These are phyloP conservation scores for Stictocephala bisonia DNA, from an alignment of 2,888 invertebrate species.

Conservation along the genomic window DNA sequence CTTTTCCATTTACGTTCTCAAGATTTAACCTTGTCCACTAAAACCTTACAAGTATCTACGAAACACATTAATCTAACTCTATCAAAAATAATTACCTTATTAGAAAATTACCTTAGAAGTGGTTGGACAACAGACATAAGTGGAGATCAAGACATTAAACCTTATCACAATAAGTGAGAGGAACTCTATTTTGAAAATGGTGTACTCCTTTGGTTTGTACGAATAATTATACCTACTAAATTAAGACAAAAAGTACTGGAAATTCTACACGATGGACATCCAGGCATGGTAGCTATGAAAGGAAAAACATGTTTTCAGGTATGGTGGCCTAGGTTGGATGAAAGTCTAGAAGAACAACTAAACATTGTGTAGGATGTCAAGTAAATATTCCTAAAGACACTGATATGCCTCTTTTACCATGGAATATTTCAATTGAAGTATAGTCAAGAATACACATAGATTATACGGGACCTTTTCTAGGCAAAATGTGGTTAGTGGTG, in stretches of 20 bases:
- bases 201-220: slow-evolving; percentile 19
- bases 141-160: neutral
- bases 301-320: slow-evolving; percentile 53
- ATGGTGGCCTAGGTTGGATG: slow-evolving; percentile 54
- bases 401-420: slow-evolving; percentile 13
- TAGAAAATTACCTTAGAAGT: neutral
- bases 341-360: slow-evolving; percentile 50
- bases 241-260: slow-evolving; percentile 17
- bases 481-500: slow-evolving; percentile 20
- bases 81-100: neutral
- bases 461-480: slow-evolving; percentile 18
- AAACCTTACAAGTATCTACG: neutral
- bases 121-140: neutral
- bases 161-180: neutral
- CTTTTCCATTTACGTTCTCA: neutral
- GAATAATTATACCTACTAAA: slow-evolving; percentile 39
- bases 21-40: neutral
- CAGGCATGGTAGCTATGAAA: slow-evolving; percentile 55
- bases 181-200: slow-evolving; percentile 19
- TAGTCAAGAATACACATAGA: slow-evolving; percentile 47
- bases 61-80: neutral
- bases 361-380: slow-evolving; percentile 34
- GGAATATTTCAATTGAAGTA: neutral
- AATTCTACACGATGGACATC: slow-evolving; percentile 48
- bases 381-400: slow-evolving; percentile 11